Evolutionary conservation across 2,888 invertebrate genomes (phyloP).

Genomic region (Drosophila pegasa): DNA sequence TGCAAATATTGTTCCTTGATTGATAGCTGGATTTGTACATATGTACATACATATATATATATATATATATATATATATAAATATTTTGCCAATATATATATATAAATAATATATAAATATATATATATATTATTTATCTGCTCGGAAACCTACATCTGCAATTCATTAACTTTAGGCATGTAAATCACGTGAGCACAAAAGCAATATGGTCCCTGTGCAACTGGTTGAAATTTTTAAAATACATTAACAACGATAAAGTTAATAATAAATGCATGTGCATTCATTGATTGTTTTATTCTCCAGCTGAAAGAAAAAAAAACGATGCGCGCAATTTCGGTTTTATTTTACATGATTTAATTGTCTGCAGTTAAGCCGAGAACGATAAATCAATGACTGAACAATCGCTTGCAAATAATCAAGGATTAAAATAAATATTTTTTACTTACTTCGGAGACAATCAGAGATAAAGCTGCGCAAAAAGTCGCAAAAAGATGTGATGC

Average conservation of each 20-base stretch:
- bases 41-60: no score
- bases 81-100: no score
- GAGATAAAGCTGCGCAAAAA: constrained; percentile 46
- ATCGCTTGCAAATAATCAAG: constrained; percentile 63
- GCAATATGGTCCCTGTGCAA: background rate
- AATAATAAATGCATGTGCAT: background rate
- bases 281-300: constrained; percentile 5
- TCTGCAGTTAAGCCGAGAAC: constrained; percentile 54
- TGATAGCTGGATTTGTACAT: no score
- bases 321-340: constrained; percentile 29
- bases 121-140: background rate
- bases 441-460: constrained; percentile 8
- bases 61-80: no score
- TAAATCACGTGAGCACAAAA: background rate
- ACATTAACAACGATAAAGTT: background rate
- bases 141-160: background rate
- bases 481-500: constrained; percentile 49
- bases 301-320: background rate
- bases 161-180: background rate
- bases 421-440: constrained; percentile 23
- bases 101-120: no score
- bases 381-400: constrained; percentile 74
- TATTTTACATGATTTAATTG: constrained; percentile 58
- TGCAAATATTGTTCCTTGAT: no score
- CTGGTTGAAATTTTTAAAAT: background rate